Evolutionary conservation across 2,113 vertebrate genomes (phyloP).

Genomic region (Melanocharis versteri): DNA sequence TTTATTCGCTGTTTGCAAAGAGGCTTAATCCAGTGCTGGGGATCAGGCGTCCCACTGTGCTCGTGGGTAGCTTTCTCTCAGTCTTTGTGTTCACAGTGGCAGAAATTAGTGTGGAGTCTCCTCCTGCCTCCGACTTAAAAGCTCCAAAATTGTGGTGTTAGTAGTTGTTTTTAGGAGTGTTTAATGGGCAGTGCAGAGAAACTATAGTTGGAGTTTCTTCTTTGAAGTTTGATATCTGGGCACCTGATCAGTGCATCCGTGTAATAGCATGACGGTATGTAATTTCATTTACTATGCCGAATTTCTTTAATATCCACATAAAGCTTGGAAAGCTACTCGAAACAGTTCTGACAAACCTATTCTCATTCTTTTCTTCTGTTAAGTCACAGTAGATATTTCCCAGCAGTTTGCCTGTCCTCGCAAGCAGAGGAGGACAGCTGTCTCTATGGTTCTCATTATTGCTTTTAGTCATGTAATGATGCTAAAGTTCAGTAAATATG

Average conservation of each 20-base stretch:
- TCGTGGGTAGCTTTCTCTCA: constrained; percentile 64
- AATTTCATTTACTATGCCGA: background rate
- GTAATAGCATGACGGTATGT: background rate
- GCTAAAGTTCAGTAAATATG: background rate
- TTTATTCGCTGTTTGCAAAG: constrained; percentile 76
- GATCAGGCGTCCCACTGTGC: constrained; percentile 72
- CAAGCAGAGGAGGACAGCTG: background rate
- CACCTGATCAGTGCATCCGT: background rate
- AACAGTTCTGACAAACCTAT: background rate
- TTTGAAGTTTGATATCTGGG: background rate
- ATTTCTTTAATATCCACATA: background rate
- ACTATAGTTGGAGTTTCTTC: background rate
- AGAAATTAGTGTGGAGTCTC: constrained; percentile 68
- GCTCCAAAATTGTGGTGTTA: constrained; percentile 30
- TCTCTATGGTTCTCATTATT: background rate
- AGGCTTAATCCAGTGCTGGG: constrained; percentile 77
- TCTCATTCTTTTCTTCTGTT: background rate
- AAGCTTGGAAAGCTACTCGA: background rate
- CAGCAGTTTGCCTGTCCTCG: background rate
- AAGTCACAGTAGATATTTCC: background rate
- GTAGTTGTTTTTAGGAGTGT: constrained; percentile 8
- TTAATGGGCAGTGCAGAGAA: background rate
- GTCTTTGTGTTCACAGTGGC: constrained; percentile 66
- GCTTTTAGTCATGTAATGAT: background rate
- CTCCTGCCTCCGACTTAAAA: constrained; percentile 45